A percentile compares a stretch with the other conserved stretches of the same genome.
Conservation (phyloP, 2,888 invertebrate genomes). For the Apodemia duryi region DNA sequence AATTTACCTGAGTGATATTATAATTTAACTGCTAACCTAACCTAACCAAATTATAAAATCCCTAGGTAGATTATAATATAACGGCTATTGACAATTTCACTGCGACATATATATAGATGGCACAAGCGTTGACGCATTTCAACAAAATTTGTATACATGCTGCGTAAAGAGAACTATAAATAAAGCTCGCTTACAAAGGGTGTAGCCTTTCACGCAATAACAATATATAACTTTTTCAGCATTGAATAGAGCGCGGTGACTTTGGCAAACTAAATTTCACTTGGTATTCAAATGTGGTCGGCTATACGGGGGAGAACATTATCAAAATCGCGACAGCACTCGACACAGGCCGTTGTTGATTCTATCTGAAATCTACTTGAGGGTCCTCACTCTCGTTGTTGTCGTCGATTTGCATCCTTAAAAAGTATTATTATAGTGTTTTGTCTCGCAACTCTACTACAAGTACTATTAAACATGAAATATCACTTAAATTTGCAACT, state of each 20-base stretch:
- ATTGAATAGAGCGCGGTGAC: conserved; percentile 50
- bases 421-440: too few species aligned
- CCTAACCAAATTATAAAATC: too few species aligned
- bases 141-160: conserved; percentile 3
- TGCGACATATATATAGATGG: too few species aligned
- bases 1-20: too few species aligned
- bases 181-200: conserved; percentile 32
- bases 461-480: too few species aligned
- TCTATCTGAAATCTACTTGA: conserved; percentile 72
- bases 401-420: conserved; percentile 26
- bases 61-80: too few species aligned
- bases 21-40: too few species aligned
- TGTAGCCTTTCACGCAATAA: conserved; percentile 59
- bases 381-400: conserved; percentile 37
- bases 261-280: conserved; percentile 69
- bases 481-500: too few species aligned
- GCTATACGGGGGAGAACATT: conserved; percentile 61
- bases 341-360: conserved; percentile 62
- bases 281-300: conserved; percentile 62
- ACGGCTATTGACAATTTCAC: too few species aligned
- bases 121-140: not conserved
- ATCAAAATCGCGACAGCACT: conserved; percentile 65
- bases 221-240: conserved; percentile 69
- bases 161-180: conserved; percentile 12
- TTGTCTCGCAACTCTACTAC: too few species aligned